phyloP scores from a whole-genome alignment of 2,888 invertebrate genomes.

The Pseudoips prasinana region DNA sequence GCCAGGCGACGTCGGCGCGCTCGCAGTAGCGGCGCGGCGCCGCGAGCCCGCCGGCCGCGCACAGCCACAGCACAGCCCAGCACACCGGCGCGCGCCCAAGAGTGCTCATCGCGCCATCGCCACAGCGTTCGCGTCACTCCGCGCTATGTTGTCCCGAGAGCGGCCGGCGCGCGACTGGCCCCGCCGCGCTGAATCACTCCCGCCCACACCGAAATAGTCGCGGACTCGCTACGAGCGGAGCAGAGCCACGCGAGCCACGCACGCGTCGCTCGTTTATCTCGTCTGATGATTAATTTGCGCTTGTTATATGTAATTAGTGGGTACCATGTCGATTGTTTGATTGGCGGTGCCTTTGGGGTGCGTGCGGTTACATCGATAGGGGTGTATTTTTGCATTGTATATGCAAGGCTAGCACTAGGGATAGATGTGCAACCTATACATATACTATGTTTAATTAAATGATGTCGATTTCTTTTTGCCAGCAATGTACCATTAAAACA shows the following conservation, averaged over 20 bases:
- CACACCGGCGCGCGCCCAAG: constrained; percentile 75
- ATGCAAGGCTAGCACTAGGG: too few species aligned
- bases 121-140: constrained; percentile 50
- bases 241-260: constrained; percentile 26
- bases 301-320: constrained; percentile 62
- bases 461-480: too few species aligned
- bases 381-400: constrained; percentile 27
- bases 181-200: constrained; percentile 40
- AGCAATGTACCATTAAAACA: too few species aligned
- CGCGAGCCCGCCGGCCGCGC: constrained; percentile 53
- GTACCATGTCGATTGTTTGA: constrained; percentile 42
- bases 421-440: too few species aligned
- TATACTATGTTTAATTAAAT: too few species aligned
- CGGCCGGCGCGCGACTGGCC: constrained; percentile 76
- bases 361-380: constrained; percentile 8
- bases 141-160: constrained; percentile 58
- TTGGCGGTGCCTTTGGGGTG: constrained; percentile 29
- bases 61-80: constrained; percentile 71
- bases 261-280: constrained; percentile 64
- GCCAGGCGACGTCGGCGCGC: constrained; percentile 79
- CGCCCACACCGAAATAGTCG: constrained; percentile 73
- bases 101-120: constrained; percentile 79
- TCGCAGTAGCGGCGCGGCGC: constrained; percentile 76
- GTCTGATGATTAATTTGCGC: constrained; percentile 67
- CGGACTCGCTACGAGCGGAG: constrained; percentile 35